Conservation (phyloP, 2,888 invertebrate species). For the Netelia virgata region DNA sequence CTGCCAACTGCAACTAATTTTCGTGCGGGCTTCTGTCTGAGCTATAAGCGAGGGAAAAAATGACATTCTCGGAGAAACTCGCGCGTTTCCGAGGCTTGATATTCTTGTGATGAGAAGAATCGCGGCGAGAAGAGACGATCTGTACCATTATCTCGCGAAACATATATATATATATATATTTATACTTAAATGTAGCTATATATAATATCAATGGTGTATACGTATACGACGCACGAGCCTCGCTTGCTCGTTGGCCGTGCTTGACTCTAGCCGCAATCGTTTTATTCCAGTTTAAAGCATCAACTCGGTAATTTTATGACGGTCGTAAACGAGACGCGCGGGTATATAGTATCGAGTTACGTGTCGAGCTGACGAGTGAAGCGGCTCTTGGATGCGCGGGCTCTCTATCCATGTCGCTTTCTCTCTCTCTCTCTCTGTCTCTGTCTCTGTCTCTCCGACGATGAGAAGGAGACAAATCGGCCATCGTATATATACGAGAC, state of each 20-base stretch:
- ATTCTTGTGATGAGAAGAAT: conserved; percentile 4
- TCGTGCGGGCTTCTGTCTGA: conserved; percentile 12
- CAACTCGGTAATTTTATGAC: conserved; percentile 84
- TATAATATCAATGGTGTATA: not conserved
- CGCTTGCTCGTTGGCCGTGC: conserved; percentile 49
- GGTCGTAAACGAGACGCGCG: conserved; percentile 82
- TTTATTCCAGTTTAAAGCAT: conserved; percentile 82
- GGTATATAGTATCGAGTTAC: conserved; percentile 81
- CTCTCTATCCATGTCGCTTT: conserved; percentile 62
- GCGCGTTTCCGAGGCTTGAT: not conserved
- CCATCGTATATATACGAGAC: conserved; percentile 42
- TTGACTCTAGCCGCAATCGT: conserved; percentile 76
- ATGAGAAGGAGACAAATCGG: conserved; percentile 62
- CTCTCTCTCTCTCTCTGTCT: conserved; percentile 2
- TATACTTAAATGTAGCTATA: not conserved
- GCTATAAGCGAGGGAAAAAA: conserved; percentile 1
- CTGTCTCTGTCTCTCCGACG: conserved; percentile 10
- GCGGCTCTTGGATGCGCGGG: conserved; percentile 41
- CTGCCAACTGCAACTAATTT: conserved; percentile 59
- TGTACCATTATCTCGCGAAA: not conserved
- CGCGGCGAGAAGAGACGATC: not conserved
- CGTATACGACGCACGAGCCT: conserved; percentile 54
- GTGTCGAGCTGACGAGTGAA: conserved; percentile 76
- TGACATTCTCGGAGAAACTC: not conserved
- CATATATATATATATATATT: not conserved